phyloP scores from a whole-genome alignment of 1,140 invertebrate genomes.

The Maconellicoccus hirsutus region DNA sequence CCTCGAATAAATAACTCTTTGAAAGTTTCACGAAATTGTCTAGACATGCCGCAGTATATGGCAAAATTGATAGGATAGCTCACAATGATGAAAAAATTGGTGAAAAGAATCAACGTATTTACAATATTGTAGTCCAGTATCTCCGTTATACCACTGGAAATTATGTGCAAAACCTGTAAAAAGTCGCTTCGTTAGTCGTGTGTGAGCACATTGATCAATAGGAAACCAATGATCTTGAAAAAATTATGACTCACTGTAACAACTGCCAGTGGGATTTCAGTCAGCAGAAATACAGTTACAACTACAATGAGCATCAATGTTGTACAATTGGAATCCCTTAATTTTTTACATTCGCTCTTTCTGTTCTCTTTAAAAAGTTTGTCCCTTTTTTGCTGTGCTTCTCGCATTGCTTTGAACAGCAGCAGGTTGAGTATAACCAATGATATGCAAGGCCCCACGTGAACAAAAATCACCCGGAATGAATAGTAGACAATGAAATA shows the following conservation, averaged over 20 bases:
- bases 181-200: no score
- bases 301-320: constrained; percentile 92
- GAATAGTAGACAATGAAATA: constrained; percentile 73
- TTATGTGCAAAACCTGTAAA: constrained; percentile 56
- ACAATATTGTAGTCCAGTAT: constrained; percentile 67
- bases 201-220: no score
- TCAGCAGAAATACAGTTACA: constrained; percentile 77
- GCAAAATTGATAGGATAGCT: constrained; percentile 90
- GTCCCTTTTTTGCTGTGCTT: constrained; percentile 65
- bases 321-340: constrained; percentile 79
- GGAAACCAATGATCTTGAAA: no score
- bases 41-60: constrained; percentile 90
- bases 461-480: constrained; percentile 81
- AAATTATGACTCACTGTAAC: constrained; percentile 44
- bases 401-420: constrained; percentile 68
- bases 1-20: constrained; percentile 69
- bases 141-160: constrained; percentile 54
- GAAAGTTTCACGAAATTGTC: constrained; percentile 87
- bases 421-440: constrained; percentile 80
- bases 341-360: constrained; percentile 68
- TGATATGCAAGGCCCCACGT: constrained; percentile 75
- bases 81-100: constrained; percentile 81
- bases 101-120: constrained; percentile 72
- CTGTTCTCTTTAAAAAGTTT: constrained; percentile 72
- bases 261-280: constrained; percentile 82